These are phyloP conservation scores for Oenanthe oenanthe DNA, from an alignment of 2,113 vertebrate species.

Conservation along the genomic window DNA sequence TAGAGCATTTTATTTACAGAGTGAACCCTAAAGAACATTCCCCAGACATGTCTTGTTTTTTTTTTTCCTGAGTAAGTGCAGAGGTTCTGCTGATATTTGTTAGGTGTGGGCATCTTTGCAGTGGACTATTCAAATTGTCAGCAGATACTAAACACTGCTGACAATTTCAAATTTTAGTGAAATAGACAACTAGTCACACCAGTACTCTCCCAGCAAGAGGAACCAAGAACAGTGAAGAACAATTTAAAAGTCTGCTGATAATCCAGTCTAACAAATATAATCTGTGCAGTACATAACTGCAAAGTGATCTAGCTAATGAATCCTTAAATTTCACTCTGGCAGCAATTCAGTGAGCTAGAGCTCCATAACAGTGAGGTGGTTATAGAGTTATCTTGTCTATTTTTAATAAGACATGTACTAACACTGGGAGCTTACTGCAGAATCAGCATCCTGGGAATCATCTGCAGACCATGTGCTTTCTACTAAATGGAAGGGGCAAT, in stretches of 20 bases:
- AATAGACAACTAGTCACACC: not conserved
- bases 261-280: not conserved
- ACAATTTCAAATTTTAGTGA: not conserved
- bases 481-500: not conserved
- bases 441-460: not conserved
- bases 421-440: not conserved
- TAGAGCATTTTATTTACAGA: not conserved
- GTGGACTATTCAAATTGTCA: not conserved
- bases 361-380: not conserved
- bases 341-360: not conserved
- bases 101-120: not conserved
- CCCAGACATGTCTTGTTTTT: not conserved
- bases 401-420: constrained; percentile 12
- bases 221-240: not conserved
- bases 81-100: not conserved
- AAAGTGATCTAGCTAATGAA: not conserved
- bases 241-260: not conserved
- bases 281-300: not conserved
- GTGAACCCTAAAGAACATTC: not conserved
- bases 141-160: not conserved
- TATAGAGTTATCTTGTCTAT: not conserved
- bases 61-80: not conserved
- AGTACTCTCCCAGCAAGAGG: not conserved
- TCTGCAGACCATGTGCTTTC: not conserved
- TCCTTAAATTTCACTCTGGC: not conserved